Base-by-base conservation (phyloP, 2,113 vertebrate species). In the Clarias gariepinus region DNA sequence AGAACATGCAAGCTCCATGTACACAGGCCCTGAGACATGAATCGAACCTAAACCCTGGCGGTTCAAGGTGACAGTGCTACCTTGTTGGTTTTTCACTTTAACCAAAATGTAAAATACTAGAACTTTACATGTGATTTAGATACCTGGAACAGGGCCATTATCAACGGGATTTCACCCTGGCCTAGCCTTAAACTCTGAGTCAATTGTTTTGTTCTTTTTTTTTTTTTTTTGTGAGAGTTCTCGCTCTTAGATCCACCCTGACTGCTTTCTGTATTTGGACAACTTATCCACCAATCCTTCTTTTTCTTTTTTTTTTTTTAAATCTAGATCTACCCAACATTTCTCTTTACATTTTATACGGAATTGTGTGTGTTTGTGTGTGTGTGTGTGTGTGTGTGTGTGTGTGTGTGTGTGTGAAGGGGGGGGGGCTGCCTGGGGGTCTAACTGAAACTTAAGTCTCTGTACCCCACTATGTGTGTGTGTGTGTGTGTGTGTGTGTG, bases 381-480 rank as follows among this genome's bases (percentile, higher is more conserved):
- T n/a, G n/a, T n/a, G n/a, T n/a, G n/a, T n/a, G n/a, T n/a, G n/a
- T n/a, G n/a, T n/a, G n/a, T n/a, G n/a, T n/a, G n/a, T n/a, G n/a
- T n/a, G n/a, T n/a, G n/a, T n/a, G n/a, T n/a, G n/a, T n/a, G n/a
- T n/a, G n/a, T n/a, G n/a, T n/a, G n/a, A n/a, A n/a, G n/a, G n/a
- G 53, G 58, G 1, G n/a, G 9, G 0, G 55, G 30, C 77, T 79
- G 78, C 78, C 55, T 80, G 55, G 52, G 78, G 78, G 55, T 80
- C 55, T 80, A 60, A 60, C 78, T 80, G 78, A 80, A 80, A 80
- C 28, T 9, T 60, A 23, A 23, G 58, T 60, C 78, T 80, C 52
- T 33, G 55, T 57, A 60, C 55, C 73, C 47, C 41, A 53, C 73
- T 57, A 0, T 18, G 47, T 79, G 60, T 77, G 84, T 63, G 71